Percentiles rank a stretch among this genome's conserved stretches.
Conservation (phyloP, 2,797 vertebrate species). For the Epinephelus malabaricus region DNA sequence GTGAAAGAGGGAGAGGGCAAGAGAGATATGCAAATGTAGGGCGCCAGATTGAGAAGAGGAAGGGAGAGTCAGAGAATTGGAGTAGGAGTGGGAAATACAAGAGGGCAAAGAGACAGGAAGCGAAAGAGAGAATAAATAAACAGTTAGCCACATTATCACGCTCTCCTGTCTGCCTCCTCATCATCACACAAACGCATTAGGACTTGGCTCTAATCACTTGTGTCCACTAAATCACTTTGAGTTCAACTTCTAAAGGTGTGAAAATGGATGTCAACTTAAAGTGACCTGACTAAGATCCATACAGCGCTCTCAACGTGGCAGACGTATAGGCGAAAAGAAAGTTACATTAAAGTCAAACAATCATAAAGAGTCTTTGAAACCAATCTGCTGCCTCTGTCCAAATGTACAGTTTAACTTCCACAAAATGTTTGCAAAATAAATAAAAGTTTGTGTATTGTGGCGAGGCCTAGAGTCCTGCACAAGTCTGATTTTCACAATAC, state of each 20-base stretch:
- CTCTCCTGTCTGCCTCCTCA: slow-evolving; percentile 36
- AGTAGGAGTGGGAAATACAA: slow-evolving; percentile 77
- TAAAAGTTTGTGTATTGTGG: too few species aligned
- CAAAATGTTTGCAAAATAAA: too few species aligned
- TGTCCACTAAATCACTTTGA: slow-evolving; percentile 22
- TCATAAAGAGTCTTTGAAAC: background rate
- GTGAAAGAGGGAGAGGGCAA: slow-evolving; percentile 47
- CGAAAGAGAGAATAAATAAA: slow-evolving; percentile 60
- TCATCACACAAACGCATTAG: slow-evolving; percentile 28
- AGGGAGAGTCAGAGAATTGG: slow-evolving; percentile 72
- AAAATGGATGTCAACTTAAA: slow-evolving; percentile 12
- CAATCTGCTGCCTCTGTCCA: background rate
- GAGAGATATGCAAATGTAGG: slow-evolving; percentile 77
- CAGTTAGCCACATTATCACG: slow-evolving; percentile 58
- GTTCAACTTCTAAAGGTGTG: slow-evolving; percentile 14
- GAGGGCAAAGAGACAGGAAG: slow-evolving; percentile 74
- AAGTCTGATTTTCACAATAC: too few species aligned
- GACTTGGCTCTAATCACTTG: slow-evolving; percentile 22
- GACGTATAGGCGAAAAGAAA: background rate
- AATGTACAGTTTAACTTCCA: background rate
- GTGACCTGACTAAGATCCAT: slow-evolving; percentile 5
- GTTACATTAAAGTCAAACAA: background rate
- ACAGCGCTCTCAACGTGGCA: background rate
- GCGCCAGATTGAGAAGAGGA: slow-evolving; percentile 78
- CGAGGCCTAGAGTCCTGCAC: too few species aligned